These are phyloP conservation scores for Pollenia angustigena DNA, from an alignment of 2,888 invertebrate species.

Conservation along the genomic window DNA sequence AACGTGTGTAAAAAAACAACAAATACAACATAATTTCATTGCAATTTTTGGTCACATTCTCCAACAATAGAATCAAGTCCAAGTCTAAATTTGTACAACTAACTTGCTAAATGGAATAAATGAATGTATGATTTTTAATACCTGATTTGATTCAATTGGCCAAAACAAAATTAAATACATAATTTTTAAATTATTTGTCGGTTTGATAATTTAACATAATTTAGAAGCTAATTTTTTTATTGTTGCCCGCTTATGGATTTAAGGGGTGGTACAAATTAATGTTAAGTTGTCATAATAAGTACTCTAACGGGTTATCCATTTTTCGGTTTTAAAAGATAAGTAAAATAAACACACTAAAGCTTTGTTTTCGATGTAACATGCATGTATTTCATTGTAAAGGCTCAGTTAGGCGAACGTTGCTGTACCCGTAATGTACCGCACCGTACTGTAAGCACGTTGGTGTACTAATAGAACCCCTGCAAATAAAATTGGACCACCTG, in stretches of 20 bases:
- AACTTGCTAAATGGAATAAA: neutral
- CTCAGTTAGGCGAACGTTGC: too few relatives aligned
- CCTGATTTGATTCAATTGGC: conserved; percentile 10
- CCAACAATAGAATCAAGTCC: conserved; percentile 26
- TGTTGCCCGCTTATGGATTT: neutral
- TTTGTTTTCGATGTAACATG: too few relatives aligned
- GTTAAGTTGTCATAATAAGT: too few relatives aligned
- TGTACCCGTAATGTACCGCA: too few relatives aligned
- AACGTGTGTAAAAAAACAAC: conserved; percentile 21
- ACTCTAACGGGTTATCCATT: too few relatives aligned
- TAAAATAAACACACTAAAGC: too few relatives aligned
- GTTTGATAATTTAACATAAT: neutral
- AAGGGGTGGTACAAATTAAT: too few relatives aligned
- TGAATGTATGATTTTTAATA: conserved; percentile 14
- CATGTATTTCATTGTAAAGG: too few relatives aligned
- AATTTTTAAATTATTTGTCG: conserved; percentile 23
- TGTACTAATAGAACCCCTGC: too few relatives aligned
- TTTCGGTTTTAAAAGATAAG: too few relatives aligned
- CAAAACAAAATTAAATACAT: neutral
- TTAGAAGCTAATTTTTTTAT: conserved; percentile 2
- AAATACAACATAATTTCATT: conserved; percentile 20
- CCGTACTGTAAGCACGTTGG: too few relatives aligned
- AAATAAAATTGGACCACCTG: too few relatives aligned
- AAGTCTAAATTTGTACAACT: neutral
- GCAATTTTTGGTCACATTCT: conserved; percentile 26